Conservation (phyloP, 1,140 invertebrate species). For the Stegodyphus dumicola region DNA sequence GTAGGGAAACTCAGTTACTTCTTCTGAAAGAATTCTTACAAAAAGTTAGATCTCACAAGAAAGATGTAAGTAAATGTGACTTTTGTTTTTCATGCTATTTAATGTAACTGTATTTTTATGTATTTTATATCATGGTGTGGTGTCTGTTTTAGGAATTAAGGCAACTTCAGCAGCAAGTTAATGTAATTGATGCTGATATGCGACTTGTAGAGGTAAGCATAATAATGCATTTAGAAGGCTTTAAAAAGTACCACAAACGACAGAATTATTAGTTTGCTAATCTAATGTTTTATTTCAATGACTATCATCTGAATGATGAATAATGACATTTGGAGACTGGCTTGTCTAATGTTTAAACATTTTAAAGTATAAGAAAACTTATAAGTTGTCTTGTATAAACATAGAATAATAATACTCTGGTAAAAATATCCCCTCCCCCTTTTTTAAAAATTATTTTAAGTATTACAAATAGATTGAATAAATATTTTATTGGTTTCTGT, state of each 20-base stretch:
- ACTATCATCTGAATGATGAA: too few relatives aligned
- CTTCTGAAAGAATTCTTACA: slow-evolving; percentile 87
- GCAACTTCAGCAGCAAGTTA: slow-evolving; percentile 63
- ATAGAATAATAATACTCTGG: too few relatives aligned
- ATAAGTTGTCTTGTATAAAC: too few relatives aligned
- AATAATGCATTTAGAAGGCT: neutral
- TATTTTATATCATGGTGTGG: slow-evolving; percentile 3
- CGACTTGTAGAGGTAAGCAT: slow-evolving; percentile 59
- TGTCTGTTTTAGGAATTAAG: slow-evolving; percentile 62
- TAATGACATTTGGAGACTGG: too few relatives aligned
- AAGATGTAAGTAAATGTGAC: slow-evolving; percentile 71
- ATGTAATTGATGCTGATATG: slow-evolving; percentile 63
- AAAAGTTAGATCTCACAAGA: slow-evolving; percentile 80
- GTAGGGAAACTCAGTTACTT: slow-evolving; percentile 78
- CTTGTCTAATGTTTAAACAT: too few relatives aligned
- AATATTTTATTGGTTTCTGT: neutral
- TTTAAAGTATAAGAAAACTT: too few relatives aligned
- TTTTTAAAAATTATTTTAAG: too few relatives aligned
- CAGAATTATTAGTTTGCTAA: too few relatives aligned
- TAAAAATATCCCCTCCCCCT: too few relatives aligned
- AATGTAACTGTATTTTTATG: neutral
- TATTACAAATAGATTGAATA: too few relatives aligned
- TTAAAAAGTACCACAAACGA: too few relatives aligned
- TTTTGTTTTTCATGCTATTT: neutral
- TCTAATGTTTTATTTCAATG: too few relatives aligned